phyloP scores from a whole-genome alignment of 2,113 vertebrate species.

The Tonatia bakeri region DNA sequence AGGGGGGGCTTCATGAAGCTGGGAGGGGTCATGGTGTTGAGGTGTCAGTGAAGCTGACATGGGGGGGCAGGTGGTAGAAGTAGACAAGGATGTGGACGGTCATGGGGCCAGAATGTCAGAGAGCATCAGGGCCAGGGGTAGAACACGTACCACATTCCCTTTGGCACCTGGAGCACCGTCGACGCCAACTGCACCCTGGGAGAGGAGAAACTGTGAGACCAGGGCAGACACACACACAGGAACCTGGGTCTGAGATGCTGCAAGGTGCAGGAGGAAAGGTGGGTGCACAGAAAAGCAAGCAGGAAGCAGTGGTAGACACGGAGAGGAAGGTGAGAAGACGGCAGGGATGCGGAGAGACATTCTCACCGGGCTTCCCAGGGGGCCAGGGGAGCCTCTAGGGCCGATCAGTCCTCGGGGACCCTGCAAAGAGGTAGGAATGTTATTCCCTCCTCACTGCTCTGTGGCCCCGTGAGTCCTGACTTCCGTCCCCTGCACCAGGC shows the following conservation, averaged over 20 bases:
- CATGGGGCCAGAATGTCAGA: neutral
- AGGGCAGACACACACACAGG: rapidly evolving
- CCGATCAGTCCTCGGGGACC: slow-evolving; percentile 88
- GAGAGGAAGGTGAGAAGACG: neutral
- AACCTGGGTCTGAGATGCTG: neutral
- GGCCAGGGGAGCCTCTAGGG: slow-evolving; percentile 85
- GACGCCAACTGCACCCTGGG: slow-evolving; percentile 85
- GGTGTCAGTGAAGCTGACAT: neutral
- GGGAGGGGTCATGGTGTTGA: neutral
- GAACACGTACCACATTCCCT: slow-evolving; percentile 86
- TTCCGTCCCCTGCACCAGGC: neutral
- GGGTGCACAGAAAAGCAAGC: rapidly evolving
- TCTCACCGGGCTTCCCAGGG: slow-evolving; percentile 84
- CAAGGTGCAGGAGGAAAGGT: neutral
- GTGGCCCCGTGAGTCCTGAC: rapidly evolving
- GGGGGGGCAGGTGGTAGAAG: neutral
- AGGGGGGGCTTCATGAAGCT: neutral
- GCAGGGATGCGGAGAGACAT: neutral
- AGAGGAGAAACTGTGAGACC: slow-evolving; percentile 14
- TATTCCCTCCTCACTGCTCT: neutral
- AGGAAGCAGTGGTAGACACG: neutral
- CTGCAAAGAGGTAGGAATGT: slow-evolving; percentile 62
- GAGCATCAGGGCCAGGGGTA: neutral
- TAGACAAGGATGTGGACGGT: neutral
- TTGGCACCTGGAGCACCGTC: slow-evolving; percentile 89